Evolutionary conservation across 2,113 vertebrate species (phyloP), one percentile per base, ranked within the genome.

Genomic region (Lagopus muta): DNA sequence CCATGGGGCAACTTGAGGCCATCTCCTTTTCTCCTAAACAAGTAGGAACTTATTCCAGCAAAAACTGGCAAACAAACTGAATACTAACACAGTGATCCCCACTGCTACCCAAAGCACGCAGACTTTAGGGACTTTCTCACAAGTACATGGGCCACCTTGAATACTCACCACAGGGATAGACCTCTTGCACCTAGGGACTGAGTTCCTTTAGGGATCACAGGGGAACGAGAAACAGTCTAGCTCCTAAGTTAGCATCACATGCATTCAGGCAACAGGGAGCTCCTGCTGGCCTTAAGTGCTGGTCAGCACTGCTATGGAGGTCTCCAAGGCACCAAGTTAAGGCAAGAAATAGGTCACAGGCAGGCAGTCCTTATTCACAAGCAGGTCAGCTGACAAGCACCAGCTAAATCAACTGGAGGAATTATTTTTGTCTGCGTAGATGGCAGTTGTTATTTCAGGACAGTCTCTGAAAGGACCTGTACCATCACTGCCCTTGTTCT

Each of bases 351-450:
- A 4, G 57, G 42, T 21, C 58, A 47, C 4, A 18, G 70, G 70
- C 16, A 76, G 40, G 27, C 73, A 78, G 45, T 42, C 32, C 42
- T 34, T 9, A 32, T 8, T 22, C 71, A 34, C 34, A 64, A 40
- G 6, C 13, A 47, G 20, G 25, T 66, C 19, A 34, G 14, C 36
- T 67, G 60, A 25, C 57, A 36, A 83, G 25, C 11, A 28, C 13
- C 17, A 32, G 28, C 6, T 72, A 61, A 87, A 30, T 47, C 20
- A 43, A 34, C 34, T 32, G 15, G 25, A 43, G 30, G 38, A 50
- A 27, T 4, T 54, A 4, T 12, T 87, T 75, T 27, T 36, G 40
- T 50, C 43, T 24, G 25, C 0, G 0, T 21, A 20, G 9, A n/a
- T 13, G 3, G 11, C 13, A 57, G 61, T 30, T 1, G 1, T 34